A percentile compares a stretch with the other conserved stretches of the same genome.
Evolutionary conservation across 1,140 invertebrate species (phyloP).

Genomic region (Diuraphis noxia): DNA sequence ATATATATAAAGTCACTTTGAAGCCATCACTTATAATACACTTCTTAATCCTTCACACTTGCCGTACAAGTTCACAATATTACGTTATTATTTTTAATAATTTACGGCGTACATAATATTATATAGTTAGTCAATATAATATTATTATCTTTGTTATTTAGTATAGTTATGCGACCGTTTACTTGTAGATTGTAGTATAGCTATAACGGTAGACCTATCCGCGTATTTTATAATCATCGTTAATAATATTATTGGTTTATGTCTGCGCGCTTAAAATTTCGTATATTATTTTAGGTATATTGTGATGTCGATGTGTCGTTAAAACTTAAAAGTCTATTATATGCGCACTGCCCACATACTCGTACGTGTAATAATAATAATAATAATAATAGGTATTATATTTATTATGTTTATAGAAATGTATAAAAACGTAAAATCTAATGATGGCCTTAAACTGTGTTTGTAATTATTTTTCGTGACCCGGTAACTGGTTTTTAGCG

Average conservation of each 20-base stretch:
- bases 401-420: not conserved
- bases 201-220: not conserved
- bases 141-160: not conserved
- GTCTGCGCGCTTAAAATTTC: not conserved
- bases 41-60: not conserved
- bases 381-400: not conserved
- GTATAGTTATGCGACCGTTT: not conserved
- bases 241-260: not conserved
- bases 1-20: no score
- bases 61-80: not conserved
- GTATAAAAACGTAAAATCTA: not conserved
- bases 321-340: not conserved
- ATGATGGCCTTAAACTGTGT: not conserved
- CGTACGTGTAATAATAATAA: no score
- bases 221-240: not conserved
- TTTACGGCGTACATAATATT: not conserved
- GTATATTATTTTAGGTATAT: not conserved
- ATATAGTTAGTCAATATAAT: not conserved
- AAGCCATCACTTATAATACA: not conserved
- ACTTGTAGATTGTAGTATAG: not conserved
- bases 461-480: not conserved
- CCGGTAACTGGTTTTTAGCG: not conserved
- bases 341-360: not conserved
- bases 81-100: not conserved
- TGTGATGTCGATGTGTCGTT: not conserved